phyloP scores from a whole-genome alignment of 1,140 invertebrate genomes.

The Drosophila nigrodunni region DNA sequence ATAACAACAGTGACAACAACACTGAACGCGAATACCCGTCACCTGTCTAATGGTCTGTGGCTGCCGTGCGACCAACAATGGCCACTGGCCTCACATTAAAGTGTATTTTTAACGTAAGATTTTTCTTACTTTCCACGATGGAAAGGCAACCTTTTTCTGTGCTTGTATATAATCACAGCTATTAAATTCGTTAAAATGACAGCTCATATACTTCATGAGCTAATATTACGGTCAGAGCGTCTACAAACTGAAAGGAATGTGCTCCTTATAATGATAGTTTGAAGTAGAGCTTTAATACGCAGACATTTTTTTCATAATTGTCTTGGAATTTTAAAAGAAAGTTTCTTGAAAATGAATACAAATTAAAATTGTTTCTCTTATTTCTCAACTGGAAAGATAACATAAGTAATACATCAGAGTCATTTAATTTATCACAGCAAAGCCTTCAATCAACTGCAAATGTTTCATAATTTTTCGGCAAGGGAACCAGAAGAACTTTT shows the following conservation, averaged over 20 bases:
- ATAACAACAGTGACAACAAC: slow-evolving; percentile 35
- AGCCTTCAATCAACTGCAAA: slow-evolving; percentile 25
- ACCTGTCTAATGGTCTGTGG: slow-evolving; percentile 73
- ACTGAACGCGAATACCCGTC: slow-evolving; percentile 43
- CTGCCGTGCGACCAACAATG: not conserved
- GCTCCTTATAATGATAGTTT: slow-evolving; percentile 19
- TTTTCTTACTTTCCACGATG: slow-evolving; percentile 13
- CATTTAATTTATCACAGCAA: slow-evolving; percentile 42
- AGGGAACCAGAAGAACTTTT: slow-evolving; percentile 37
- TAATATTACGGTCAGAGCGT: slow-evolving; percentile 29
- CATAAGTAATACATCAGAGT: slow-evolving; percentile 29
- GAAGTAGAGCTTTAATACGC: not conserved
- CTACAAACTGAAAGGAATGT: not conserved
- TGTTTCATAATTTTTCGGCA: slow-evolving; percentile 42
- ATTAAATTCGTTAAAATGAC: slow-evolving; percentile 64
- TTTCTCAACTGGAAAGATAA: not conserved
- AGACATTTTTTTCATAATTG: not conserved
- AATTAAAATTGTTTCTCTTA: not conserved
- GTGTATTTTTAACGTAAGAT: slow-evolving; percentile 14
- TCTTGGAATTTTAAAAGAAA: too few species aligned
- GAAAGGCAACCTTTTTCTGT: slow-evolving; percentile 18
- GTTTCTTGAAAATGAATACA: not conserved
- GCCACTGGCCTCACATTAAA: slow-evolving; percentile 18
- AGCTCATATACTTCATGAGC: slow-evolving; percentile 64
- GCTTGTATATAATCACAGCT: slow-evolving; percentile 50